These are phyloP conservation scores for Plotosus lineatus DNA, from an alignment of 2,113 vertebrate species.

Conservation along the genomic window DNA sequence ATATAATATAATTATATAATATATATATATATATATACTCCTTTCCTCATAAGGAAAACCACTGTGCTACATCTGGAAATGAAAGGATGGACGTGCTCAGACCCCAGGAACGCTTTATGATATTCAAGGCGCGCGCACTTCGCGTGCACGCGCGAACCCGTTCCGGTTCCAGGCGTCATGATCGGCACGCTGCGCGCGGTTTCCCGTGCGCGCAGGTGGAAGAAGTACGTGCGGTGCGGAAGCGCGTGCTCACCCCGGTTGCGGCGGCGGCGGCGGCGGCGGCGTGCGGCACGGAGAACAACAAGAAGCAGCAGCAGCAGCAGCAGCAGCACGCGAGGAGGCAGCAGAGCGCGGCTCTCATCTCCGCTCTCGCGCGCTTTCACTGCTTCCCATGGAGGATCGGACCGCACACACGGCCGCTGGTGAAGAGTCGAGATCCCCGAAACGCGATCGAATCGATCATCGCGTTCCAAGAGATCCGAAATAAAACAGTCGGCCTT, in stretches of 20 bases:
- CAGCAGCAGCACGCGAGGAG: conserved; percentile 65
- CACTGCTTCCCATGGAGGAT: conserved; percentile 51
- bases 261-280: conserved; percentile 51
- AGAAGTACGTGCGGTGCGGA: background rate
- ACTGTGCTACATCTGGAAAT: too few relatives aligned
- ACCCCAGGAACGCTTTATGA: too few relatives aligned
- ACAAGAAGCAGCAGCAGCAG: conserved; percentile 64
- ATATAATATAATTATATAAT: too few relatives aligned
- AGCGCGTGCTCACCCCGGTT: conserved; percentile 63
- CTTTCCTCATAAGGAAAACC: too few relatives aligned
- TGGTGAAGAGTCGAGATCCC: background rate
- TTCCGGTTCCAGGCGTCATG: background rate
- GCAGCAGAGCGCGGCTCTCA: conserved; percentile 68
- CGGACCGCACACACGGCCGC: conserved; percentile 38
- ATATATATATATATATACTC: too few relatives aligned
- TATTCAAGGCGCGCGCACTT: too few relatives aligned
- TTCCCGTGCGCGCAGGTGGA: background rate
- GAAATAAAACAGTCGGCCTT: background rate
- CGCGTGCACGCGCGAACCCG: background rate
- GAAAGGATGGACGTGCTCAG: too few relatives aligned
- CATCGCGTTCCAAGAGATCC: conserved; percentile 1
- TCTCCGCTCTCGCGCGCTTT: conserved; percentile 64
- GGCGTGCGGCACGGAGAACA: conserved; percentile 60
- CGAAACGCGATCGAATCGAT: conserved; percentile 10
- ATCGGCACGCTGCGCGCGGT: background rate